Conservation (phyloP, 2,888 invertebrate genomes). For the Euclidia mi region DNA sequence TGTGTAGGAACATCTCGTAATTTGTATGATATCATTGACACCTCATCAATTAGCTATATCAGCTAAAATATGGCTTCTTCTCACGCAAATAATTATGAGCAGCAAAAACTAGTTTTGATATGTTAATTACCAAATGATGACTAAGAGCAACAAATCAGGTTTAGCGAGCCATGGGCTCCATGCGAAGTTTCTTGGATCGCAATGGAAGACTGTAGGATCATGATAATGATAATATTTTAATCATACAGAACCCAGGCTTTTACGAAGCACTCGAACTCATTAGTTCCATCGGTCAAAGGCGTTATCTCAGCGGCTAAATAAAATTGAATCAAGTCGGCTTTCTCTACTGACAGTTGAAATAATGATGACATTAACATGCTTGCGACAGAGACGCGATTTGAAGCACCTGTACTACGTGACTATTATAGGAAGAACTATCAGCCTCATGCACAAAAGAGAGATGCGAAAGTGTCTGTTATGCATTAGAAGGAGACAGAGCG, state of each 20-base stretch:
- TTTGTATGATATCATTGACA: no score
- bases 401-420: conserved; percentile 38
- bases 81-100: no score
- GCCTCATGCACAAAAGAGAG: conserved; percentile 8
- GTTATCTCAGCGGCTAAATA: conserved; percentile 52
- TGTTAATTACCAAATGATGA: no score
- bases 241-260: conserved; percentile 24
- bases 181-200: no score
- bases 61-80: no score
- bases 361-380: conserved; percentile 68
- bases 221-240: no score
- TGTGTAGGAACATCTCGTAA: no score
- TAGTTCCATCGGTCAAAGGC: conserved; percentile 44
- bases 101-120: no score
- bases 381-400: conserved; percentile 35
- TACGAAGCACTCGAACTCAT: conserved; percentile 19
- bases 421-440: conserved; percentile 10
- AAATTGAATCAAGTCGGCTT: conserved; percentile 68
- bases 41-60: no score
- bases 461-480: conserved; percentile 1
- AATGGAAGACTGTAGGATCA: no score
- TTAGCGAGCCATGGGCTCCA: no score
- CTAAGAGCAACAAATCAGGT: no score
- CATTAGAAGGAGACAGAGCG: conserved; percentile 13
- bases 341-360: conserved; percentile 67